These are phyloP conservation scores for Phragmatobia fuliginosa DNA, from an alignment of 2,888 invertebrate genomes.

Conservation along the genomic window DNA sequence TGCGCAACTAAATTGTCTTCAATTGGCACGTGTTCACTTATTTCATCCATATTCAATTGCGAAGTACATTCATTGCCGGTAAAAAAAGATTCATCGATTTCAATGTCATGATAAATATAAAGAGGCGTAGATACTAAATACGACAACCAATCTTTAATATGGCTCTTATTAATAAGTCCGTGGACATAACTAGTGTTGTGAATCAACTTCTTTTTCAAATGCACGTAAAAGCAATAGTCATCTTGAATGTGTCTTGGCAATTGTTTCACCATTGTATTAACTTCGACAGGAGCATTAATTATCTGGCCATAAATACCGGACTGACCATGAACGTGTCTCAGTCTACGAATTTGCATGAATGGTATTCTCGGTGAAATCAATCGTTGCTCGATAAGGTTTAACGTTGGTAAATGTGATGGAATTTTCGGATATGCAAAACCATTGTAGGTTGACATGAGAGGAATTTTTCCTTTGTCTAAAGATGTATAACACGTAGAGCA, in stretches of 20 bases:
- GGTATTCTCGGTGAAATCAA: slow-evolving; percentile 53
- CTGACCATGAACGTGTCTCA: slow-evolving; percentile 51
- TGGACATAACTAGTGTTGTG: slow-evolving; percentile 47
- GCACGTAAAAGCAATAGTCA: slow-evolving; percentile 41
- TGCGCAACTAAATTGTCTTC: slow-evolving; percentile 45
- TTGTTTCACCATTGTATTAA: slow-evolving; percentile 51
- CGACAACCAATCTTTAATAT: slow-evolving; percentile 48
- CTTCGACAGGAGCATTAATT: slow-evolving; percentile 55
- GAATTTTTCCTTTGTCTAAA: slow-evolving; percentile 37
- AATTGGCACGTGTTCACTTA: slow-evolving; percentile 47
- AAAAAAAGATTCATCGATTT: slow-evolving; percentile 44
- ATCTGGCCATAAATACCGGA: slow-evolving; percentile 53
- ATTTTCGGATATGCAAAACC: slow-evolving; percentile 51
- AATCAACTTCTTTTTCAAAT: slow-evolving; percentile 41
- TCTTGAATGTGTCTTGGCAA: slow-evolving; percentile 51
- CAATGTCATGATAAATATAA: slow-evolving; percentile 43
- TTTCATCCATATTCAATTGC: slow-evolving; percentile 37
- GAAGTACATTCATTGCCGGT: slow-evolving; percentile 29
- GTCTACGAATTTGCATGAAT: slow-evolving; percentile 55
- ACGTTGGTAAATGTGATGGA: slow-evolving; percentile 47
- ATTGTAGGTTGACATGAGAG: slow-evolving; percentile 43
- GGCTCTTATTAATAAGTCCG: slow-evolving; percentile 41
- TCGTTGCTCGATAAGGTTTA: slow-evolving; percentile 46
- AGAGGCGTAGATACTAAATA: slow-evolving; percentile 48
- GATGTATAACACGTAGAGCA: slow-evolving; percentile 44